Evolutionary conservation across 2,888 invertebrate species (phyloP).

Genomic region (Hydropsyche betteni): DNA sequence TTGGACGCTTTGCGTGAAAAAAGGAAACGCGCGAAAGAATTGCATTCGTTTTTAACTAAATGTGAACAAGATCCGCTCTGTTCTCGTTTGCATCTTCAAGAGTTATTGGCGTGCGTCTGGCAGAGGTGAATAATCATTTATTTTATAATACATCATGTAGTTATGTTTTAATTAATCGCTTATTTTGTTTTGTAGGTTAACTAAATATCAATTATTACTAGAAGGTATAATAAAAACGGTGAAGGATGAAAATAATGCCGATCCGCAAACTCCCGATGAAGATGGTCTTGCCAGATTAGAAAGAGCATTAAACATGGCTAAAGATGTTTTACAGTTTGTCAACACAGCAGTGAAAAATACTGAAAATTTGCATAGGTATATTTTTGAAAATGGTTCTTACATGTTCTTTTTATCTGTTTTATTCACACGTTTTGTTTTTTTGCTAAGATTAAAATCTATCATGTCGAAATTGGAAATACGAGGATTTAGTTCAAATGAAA

Average conservation of each 20-base stretch:
- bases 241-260: constrained; percentile 51
- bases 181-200: constrained; percentile 56
- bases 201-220: constrained; percentile 64
- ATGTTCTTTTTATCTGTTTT: background rate
- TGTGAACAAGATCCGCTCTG: constrained; percentile 85
- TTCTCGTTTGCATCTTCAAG: constrained; percentile 82
- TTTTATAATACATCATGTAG: too few species aligned
- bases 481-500: constrained; percentile 41
- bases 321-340: constrained; percentile 62
- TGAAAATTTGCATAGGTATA: constrained; percentile 63
- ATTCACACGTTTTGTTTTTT: background rate
- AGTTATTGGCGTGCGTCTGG: constrained; percentile 71
- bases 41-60: constrained; percentile 78
- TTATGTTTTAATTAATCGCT: too few species aligned
- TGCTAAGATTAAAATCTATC: constrained; percentile 58
- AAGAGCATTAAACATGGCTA: constrained; percentile 59
- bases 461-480: constrained; percentile 61
- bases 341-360: constrained; percentile 62
- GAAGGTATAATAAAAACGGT: constrained; percentile 62
- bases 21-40: constrained; percentile 81
- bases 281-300: constrained; percentile 56
- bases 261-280: constrained; percentile 49
- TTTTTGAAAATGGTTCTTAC: background rate
- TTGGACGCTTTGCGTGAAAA: constrained; percentile 81
- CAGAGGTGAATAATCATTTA: constrained; percentile 57